These are phyloP conservation scores for Tricholauxania praeusta DNA, from an alignment of 2,888 invertebrate species.

Conservation along the genomic window DNA sequence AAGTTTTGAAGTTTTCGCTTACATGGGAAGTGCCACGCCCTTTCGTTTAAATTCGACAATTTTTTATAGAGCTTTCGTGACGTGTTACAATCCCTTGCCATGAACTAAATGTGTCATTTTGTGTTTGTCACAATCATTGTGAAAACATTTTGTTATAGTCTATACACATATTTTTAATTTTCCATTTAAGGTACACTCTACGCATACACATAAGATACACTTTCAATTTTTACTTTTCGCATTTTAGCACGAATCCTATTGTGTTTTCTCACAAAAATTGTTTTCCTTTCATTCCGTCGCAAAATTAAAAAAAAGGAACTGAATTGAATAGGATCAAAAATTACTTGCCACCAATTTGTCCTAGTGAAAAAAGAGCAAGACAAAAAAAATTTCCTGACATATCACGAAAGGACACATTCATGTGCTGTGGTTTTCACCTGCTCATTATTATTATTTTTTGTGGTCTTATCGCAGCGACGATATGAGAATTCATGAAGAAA, in stretches of 20 bases:
- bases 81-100: too few relatives aligned
- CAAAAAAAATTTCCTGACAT: slow-evolving; percentile 57
- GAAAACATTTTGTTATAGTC: too few relatives aligned
- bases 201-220: slow-evolving; percentile 30
- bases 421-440: slow-evolving; percentile 35
- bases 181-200: too few relatives aligned
- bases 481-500: too few relatives aligned
- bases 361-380: neutral
- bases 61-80: too few relatives aligned
- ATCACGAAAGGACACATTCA: slow-evolving; percentile 54
- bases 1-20: too few relatives aligned
- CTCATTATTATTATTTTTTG: slow-evolving; percentile 30
- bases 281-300: slow-evolving; percentile 21
- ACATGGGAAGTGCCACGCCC: too few relatives aligned
- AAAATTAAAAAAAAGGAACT: slow-evolving; percentile 33
- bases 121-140: too few relatives aligned
- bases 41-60: too few relatives aligned
- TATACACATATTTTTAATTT: too few relatives aligned
- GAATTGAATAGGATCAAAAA: slow-evolving; percentile 33
- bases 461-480: neutral
- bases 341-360: slow-evolving; percentile 53
- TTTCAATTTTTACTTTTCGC: slow-evolving; percentile 44
- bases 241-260: slow-evolving; percentile 23
- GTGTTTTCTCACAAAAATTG: slow-evolving; percentile 24
- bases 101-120: too few relatives aligned